Base-by-base conservation (phyloP, 92 coral and sea anemone species). In the Micromussa lordhowensis region DNA sequence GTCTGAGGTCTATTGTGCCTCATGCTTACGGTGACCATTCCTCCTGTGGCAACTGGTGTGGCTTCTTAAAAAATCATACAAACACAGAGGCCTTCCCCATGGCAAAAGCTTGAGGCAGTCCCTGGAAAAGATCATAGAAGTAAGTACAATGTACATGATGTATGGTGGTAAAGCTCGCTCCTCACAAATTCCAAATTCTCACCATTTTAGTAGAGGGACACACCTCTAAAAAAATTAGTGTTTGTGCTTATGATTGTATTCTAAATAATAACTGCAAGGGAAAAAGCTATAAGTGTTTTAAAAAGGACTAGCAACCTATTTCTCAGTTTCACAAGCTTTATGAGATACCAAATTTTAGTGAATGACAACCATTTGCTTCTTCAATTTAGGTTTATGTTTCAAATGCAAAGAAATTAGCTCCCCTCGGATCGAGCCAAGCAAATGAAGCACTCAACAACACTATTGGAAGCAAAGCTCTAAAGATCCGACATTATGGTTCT, bases 11-110 rank as follows among this genome's bases (percentile, higher is more conserved):
- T 40, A 85, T 90, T 30, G 40, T 90, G 66, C 86, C 89, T 38
- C 93, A 90, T 78, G 93, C 93, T 32, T 85, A 84, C 71, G 89
- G 93, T 61, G 85, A 90, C 26, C 93, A 90, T 79, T 77, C 75
- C 16, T 55, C 69, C 78, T 90, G 93, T 71, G 80, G 82, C 85
- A 81, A 75, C 48, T 85, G 87, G 91, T 88, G 91, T 80, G 91
- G 91, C 75, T 88, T 35, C 75, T 51, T 88, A n/a, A 48, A 81
- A 81, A 71, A 73, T 73, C 91, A 32, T 88, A 81, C 82, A 74
- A 74, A 19, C 88, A 85, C 68, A 73, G 70, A 14, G 77, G 71
- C 36, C 88, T 75, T 34, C 81, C 88, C 55, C 82, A 85, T 73
- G 88, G 82, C 36, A 59, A 82, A 29, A 35, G 72, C 28, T 59